Conservation (phyloP, 2,888 invertebrate species). For the Drosophila imparisetae region DNA sequence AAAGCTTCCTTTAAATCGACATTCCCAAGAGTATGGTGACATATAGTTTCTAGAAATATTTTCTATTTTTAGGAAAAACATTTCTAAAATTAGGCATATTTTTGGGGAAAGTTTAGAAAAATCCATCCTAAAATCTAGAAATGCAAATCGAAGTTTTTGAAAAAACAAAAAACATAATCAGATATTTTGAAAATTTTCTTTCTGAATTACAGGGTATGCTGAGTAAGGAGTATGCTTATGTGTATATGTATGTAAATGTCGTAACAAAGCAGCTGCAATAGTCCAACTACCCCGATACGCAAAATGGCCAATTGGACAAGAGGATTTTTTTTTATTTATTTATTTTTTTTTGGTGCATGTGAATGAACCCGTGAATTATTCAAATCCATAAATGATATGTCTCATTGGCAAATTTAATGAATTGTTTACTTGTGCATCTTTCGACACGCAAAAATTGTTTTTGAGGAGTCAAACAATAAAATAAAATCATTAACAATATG, state of each 20-base stretch:
- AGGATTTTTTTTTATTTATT: neutral
- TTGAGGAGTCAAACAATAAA: slow-evolving; percentile 26
- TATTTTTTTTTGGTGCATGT: slow-evolving; percentile 11
- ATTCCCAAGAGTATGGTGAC: too few species aligned
- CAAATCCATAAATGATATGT: slow-evolving; percentile 32
- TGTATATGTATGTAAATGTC: too few species aligned
- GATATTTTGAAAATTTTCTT: neutral
- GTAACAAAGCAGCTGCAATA: neutral
- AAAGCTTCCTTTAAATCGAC: too few species aligned
- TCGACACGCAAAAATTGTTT: slow-evolving; percentile 19
- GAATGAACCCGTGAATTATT: slow-evolving; percentile 37
- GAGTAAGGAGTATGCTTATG: neutral
- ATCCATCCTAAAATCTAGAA: neutral
- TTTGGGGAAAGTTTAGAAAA: neutral
- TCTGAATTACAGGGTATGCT: neutral
- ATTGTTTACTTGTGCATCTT: slow-evolving; percentile 28
- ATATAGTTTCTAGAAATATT: neutral
- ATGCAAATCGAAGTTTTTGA: too few species aligned
- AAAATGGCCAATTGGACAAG: neutral
- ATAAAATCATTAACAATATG: neutral
- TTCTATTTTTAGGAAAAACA: neutral
- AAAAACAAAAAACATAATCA: too few species aligned
- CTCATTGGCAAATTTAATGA: slow-evolving; percentile 25
- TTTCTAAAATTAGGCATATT: neutral
- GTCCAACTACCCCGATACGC: neutral